Conservation (phyloP, 1,140 invertebrate species). For the Drosophila takahashii region DNA sequence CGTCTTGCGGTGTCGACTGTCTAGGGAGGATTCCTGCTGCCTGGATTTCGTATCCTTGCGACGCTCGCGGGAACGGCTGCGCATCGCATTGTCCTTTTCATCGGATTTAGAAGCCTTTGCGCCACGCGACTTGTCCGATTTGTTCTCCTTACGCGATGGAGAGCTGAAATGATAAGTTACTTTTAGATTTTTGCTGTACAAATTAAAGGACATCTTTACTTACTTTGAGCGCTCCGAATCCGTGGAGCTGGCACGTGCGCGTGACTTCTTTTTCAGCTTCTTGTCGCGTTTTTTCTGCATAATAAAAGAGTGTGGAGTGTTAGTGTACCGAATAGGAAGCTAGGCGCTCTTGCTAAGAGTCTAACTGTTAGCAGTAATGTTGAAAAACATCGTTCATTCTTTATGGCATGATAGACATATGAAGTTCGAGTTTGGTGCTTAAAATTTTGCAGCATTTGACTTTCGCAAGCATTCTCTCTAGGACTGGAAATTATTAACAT, state of each 20-base stretch:
- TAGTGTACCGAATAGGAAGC: constrained; percentile 16
- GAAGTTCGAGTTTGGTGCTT: constrained; percentile 46
- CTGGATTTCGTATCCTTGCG: constrained; percentile 48
- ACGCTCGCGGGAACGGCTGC: constrained; percentile 69
- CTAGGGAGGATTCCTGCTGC: constrained; percentile 41
- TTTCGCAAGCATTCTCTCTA: constrained; percentile 39
- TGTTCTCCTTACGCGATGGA: constrained; percentile 45
- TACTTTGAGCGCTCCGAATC: constrained; percentile 75
- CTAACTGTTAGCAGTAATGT: constrained; percentile 68
- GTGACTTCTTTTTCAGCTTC: constrained; percentile 78
- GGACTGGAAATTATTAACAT: constrained; percentile 35
- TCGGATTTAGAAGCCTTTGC: constrained; percentile 21
- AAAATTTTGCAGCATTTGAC: constrained; percentile 49
- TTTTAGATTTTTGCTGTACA: neutral
- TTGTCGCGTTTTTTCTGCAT: constrained; percentile 83
- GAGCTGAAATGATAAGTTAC: constrained; percentile 19
- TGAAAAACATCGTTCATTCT: constrained; percentile 50
- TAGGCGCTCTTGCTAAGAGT: constrained; percentile 53
- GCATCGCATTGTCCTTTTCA: constrained; percentile 54
- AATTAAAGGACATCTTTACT: constrained; percentile 16
- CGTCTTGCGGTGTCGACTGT: constrained; percentile 34
- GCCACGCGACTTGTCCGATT: constrained; percentile 39
- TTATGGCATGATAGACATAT: constrained; percentile 58
- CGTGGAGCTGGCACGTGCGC: constrained; percentile 60
- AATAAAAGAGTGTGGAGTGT: constrained; percentile 58